Evolutionary conservation across 1,140 invertebrate species (phyloP).

Genomic region (Pogonomyrmex barbatus): DNA sequence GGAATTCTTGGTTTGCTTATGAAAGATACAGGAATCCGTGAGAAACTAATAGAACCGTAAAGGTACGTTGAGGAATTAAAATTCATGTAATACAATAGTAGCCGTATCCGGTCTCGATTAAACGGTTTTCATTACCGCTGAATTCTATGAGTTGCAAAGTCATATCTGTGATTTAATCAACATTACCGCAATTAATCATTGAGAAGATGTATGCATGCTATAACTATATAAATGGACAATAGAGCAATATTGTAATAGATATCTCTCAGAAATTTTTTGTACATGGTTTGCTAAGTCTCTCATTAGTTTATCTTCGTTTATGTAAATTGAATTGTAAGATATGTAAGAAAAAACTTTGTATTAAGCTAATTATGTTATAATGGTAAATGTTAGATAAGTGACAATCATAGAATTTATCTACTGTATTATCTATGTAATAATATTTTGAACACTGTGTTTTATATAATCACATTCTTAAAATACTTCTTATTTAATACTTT

Average conservation of each 20-base stretch:
- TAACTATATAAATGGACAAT: constrained; percentile 65
- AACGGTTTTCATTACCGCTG: constrained; percentile 47
- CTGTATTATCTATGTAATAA: neutral
- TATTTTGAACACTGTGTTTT: neutral
- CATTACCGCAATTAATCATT: constrained; percentile 65
- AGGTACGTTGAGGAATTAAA: constrained; percentile 58
- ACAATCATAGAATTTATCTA: neutral
- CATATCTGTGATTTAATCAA: constrained; percentile 59
- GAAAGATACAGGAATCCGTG: constrained; percentile 41
- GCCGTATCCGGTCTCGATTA: constrained; percentile 63
- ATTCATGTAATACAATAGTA: constrained; percentile 58
- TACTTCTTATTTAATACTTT: constrained; percentile 19
- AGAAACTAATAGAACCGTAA: constrained; percentile 39
- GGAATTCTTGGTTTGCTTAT: constrained; percentile 14
- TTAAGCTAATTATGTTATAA: neutral
- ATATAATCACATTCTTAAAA: neutral
- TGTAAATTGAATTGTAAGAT: constrained; percentile 1
- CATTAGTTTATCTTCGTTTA: constrained; percentile 25
- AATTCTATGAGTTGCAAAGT: neutral
- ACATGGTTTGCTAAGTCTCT: neutral
- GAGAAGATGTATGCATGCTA: constrained; percentile 16
- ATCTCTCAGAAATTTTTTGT: constrained; percentile 4
- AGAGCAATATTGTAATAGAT: constrained; percentile 39
- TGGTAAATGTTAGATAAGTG: neutral
- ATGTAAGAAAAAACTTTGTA: constrained; percentile 3